Percentiles rank a stretch among this genome's conserved stretches.
Conservation (phyloP, 2,113 vertebrate species). For the Microcebus jonahi region DNA sequence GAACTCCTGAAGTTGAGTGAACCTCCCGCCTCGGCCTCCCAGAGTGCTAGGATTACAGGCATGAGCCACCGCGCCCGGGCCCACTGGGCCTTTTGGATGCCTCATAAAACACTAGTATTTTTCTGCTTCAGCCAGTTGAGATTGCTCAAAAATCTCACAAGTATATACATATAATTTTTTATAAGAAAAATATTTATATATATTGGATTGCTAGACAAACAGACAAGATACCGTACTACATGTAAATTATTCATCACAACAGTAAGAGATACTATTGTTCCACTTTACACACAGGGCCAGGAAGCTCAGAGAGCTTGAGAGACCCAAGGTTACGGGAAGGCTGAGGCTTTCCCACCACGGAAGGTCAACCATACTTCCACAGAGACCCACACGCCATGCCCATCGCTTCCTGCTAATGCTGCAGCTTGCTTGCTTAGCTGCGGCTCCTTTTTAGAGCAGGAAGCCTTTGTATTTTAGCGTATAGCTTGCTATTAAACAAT, state of each 20-base stretch:
- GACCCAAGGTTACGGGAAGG: neutral
- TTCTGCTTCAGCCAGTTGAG: neutral
- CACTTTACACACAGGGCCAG: neutral
- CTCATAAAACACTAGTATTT: neutral
- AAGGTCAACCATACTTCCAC: fast-evolving
- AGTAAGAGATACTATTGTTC: neutral
- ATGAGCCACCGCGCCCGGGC: too few relatives aligned
- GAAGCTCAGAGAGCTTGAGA: neutral
- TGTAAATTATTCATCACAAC: neutral
- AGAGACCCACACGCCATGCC: fast-evolving
- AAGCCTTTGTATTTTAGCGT: neutral
- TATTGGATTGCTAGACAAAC: neutral
- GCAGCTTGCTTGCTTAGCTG: too few relatives aligned
- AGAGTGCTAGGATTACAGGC: too few relatives aligned
- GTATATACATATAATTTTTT: neutral
- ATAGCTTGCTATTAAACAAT: neutral
- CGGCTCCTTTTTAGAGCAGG: neutral
- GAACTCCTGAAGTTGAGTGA: too few relatives aligned
- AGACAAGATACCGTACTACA: neutral
- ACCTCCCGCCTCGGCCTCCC: too few relatives aligned
- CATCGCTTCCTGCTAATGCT: neutral
- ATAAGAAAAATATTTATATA: neutral
- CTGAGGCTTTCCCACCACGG: neutral
- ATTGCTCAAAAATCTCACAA: neutral
- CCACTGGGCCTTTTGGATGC: fast-evolving